A percentile compares a stretch with the other conserved stretches of the same genome.
These are phyloP conservation scores for Heliothis subflexa DNA, from an alignment of 1,140 invertebrate genomes.

Conservation along the genomic window DNA sequence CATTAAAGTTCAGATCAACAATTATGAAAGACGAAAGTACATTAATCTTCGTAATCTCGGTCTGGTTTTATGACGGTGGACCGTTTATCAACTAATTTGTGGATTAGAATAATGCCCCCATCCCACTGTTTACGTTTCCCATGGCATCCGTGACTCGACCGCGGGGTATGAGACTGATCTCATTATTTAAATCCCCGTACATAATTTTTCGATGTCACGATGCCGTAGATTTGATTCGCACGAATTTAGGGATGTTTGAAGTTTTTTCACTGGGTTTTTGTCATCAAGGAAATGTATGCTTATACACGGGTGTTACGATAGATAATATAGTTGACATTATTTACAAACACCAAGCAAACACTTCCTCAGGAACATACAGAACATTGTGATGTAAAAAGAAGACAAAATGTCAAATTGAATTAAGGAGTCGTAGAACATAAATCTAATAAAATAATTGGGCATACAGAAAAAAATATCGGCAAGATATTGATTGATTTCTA, in stretches of 20 bases:
- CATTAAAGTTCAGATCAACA: not conserved
- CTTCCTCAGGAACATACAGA: no score
- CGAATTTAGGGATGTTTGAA: slow-evolving; percentile 53
- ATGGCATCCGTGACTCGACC: slow-evolving; percentile 62
- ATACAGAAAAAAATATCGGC: not conserved
- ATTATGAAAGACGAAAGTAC: not conserved
- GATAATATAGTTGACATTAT: no score
- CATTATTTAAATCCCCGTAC: slow-evolving; percentile 79
- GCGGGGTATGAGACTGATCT: slow-evolving; percentile 69
- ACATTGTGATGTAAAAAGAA: no score
- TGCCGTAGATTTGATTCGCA: slow-evolving; percentile 62
- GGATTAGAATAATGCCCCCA: slow-evolving; percentile 70
- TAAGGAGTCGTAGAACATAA: no score
- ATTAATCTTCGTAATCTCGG: slow-evolving; percentile 35
- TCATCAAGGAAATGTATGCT: no score
- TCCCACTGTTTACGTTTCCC: slow-evolving; percentile 80
- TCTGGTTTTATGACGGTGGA: slow-evolving; percentile 51
- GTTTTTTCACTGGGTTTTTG: slow-evolving; percentile 17
- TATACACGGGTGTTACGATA: not conserved
- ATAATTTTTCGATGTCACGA: slow-evolving; percentile 78
- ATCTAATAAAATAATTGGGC: no score
- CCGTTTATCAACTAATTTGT: slow-evolving; percentile 77
- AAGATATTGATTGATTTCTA: slow-evolving; percentile 8
- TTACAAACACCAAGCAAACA: no score
- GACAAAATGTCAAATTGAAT: no score